These are phyloP conservation scores for Apeira syringaria DNA, from an alignment of 2,888 invertebrate species.

Conservation along the genomic window DNA sequence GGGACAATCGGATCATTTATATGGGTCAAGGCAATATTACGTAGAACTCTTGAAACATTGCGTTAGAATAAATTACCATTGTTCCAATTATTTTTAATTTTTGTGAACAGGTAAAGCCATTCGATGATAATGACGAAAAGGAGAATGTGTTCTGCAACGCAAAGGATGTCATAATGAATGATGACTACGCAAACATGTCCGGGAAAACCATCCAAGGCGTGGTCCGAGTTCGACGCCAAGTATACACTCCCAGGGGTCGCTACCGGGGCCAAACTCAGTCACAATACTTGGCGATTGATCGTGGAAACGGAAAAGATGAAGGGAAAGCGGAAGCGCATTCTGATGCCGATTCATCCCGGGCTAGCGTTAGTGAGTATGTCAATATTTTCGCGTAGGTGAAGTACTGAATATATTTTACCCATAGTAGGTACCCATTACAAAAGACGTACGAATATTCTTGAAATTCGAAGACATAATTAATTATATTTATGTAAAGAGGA, in stretches of 20 bases:
- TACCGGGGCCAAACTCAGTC: slow-evolving; percentile 92
- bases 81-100: slow-evolving; percentile 20
- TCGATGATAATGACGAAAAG: slow-evolving; percentile 22
- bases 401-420: too few species aligned
- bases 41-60: slow-evolving; percentile 10
- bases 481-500: too few species aligned
- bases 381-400: too few species aligned
- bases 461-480: too few species aligned
- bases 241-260: slow-evolving; percentile 61
- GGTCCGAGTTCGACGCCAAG: slow-evolving; percentile 50
- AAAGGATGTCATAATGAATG: slow-evolving; percentile 24
- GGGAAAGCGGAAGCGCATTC: slow-evolving; percentile 94
- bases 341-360: slow-evolving; percentile 87
- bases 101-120: slow-evolving; percentile 48
- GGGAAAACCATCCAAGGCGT: slow-evolving; percentile 18
- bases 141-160: slow-evolving; percentile 45
- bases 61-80: slow-evolving; percentile 22
- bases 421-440: too few species aligned
- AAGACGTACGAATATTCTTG: too few species aligned
- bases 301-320: slow-evolving; percentile 82
- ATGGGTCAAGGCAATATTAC: slow-evolving; percentile 31
- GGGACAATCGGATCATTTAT: slow-evolving; percentile 34
- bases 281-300: slow-evolving; percentile 87
- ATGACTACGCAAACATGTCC: slow-evolving; percentile 8
- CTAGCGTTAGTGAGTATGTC: slow-evolving; percentile 90